Percentiles rank a stretch among this genome's conserved stretches.
These are phyloP conservation scores for Lophius piscatorius DNA, from an alignment of 2,113 vertebrate genomes.

Conservation along the genomic window DNA sequence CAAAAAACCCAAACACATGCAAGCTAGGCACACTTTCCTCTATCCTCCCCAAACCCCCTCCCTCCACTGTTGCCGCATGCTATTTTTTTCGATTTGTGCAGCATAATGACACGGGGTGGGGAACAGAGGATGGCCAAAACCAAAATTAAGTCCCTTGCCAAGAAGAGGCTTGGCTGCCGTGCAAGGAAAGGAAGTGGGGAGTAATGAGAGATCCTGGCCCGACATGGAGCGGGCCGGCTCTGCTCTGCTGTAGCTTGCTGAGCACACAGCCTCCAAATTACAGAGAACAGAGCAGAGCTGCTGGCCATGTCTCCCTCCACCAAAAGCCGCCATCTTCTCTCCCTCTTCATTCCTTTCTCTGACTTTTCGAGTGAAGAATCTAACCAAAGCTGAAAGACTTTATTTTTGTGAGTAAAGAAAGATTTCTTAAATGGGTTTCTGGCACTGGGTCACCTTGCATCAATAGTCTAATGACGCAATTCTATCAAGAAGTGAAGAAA, in stretches of 20 bases:
- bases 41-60: constrained; percentile 15
- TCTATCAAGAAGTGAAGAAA: no score
- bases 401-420: no score
- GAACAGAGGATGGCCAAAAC: constrained; percentile 90
- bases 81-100: constrained; percentile 86
- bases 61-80: constrained; percentile 46
- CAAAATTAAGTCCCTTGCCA: constrained; percentile 88
- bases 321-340: constrained; percentile 76
- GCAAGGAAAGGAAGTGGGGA: constrained; percentile 82
- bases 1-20: constrained; percentile 12
- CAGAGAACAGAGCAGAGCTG: constrained; percentile 75
- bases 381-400: no score
- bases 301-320: constrained; percentile 68
- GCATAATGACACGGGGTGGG: constrained; percentile 94
- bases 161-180: constrained; percentile 86
- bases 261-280: constrained; percentile 78
- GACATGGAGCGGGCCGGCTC: constrained; percentile 67
- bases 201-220: constrained; percentile 83
- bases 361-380: neutral
- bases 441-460: no score
- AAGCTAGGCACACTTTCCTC: constrained; percentile 31
- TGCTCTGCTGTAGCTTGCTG: constrained; percentile 58
- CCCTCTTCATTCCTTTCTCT: constrained; percentile 35
- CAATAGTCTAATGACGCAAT: no score
- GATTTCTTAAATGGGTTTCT: no score